Base-by-base conservation (phyloP, 2,797 vertebrate genomes). In the Ctenochaetus hawaiiensis region DNA sequence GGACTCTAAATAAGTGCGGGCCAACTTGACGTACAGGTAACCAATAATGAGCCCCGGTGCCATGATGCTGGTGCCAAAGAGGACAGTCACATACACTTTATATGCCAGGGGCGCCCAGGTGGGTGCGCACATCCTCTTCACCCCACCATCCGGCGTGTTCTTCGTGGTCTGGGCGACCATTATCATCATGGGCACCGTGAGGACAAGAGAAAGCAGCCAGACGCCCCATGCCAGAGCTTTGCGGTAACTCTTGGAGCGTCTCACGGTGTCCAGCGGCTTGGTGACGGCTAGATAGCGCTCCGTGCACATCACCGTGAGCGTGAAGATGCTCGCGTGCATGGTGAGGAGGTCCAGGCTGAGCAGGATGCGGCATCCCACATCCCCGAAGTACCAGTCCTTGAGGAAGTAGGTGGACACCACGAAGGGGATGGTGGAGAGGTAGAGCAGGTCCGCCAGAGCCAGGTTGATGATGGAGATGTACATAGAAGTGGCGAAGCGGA, bases 281-380 rank as follows among this genome's bases (percentile, higher is more conserved):
- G 96, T 96, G 71, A 98, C 96, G 16, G 97, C 97, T 93, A 96
- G 88, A 90, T 97, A 97, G 76, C 97, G 96, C 94, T 97, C 96
- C 56, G 94, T 94, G 94, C 97, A 97, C 97, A 98, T 97, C 16
- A 97, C 95, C 0, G 97, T 97, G 12, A 97, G 95, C 1, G 96
- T 98, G 89, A 98, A 98, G 92, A 97, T 97, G 94, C 96, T 97
- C 72, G 97, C 97, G 83, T 98, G 97, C 97, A 98, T 98, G 92
- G 97, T 97, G 75, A 97, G 95, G n/a, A 98, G 94, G 93, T 98
- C 97, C 87, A 98, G 92, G 92, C 96, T 97, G 65, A 98, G 95
- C 76, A 98, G 93, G 53, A 97, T 93, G 87, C 96, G 94, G 89
- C 97, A 97, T 0, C 97, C 97, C 75, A 96, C 92, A 49, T 96